Percentiles rank a stretch among this genome's conserved stretches.
phyloP scores from a whole-genome alignment of 2,113 vertebrate species.

The Forbesichthys agassizii region DNA sequence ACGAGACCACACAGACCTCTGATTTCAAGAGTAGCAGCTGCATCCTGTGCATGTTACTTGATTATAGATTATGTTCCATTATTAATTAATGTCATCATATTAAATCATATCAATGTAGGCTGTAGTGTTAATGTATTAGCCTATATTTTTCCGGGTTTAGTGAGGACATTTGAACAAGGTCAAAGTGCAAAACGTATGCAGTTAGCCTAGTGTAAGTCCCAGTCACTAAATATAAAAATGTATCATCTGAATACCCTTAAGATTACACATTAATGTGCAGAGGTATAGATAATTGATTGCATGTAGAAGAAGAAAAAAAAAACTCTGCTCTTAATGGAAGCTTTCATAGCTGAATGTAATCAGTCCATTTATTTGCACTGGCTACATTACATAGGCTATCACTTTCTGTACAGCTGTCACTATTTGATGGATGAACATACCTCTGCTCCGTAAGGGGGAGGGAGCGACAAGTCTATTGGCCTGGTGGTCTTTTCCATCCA shows the following conservation, averaged over 20 bases:
- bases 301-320: conserved; percentile 28
- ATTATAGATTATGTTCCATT: no score
- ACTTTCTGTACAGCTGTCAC: conserved; percentile 56
- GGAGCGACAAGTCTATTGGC: no score
- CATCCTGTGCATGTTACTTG: no score
- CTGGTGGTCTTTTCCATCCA: not conserved
- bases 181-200: no score
- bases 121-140: no score
- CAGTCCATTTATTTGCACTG: conserved; percentile 47
- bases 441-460: conserved; percentile 23
- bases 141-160: no score
- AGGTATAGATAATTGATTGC: conserved; percentile 27
- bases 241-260: conserved; percentile 4
- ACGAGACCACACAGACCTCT: no score
- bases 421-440: conserved; percentile 69
- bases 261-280: not conserved
- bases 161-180: no score
- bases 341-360: conserved; percentile 23
- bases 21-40: no score
- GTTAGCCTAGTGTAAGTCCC: no score
- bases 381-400: conserved; percentile 11
- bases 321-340: conserved; percentile 15
- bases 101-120: no score
- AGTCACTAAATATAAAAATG: conserved; percentile 9
- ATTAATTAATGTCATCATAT: no score